phyloP scores from a whole-genome alignment of 2,888 invertebrate species.

The Meandrusa payeni region DNA sequence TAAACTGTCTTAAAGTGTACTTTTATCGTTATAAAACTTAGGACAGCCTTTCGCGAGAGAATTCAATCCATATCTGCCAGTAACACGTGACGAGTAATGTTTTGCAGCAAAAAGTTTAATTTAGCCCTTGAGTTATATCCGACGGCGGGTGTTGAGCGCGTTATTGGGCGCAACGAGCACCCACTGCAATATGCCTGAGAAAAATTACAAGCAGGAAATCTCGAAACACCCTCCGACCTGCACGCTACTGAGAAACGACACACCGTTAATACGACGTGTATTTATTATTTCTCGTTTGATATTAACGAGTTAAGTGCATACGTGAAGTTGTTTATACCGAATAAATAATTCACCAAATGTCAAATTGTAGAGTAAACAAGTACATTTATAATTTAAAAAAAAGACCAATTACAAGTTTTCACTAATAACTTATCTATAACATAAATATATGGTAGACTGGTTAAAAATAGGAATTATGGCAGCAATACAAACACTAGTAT shows the following conservation, averaged over 20 bases:
- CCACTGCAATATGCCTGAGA: constrained; percentile 57
- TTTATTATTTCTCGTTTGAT: constrained; percentile 2
- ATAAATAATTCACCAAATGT: too few relatives aligned
- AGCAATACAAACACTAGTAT: background rate
- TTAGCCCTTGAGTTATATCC: constrained; percentile 57
- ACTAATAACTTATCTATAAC: too few relatives aligned
- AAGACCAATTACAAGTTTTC: too few relatives aligned
- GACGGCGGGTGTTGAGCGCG: constrained; percentile 49
- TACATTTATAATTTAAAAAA: too few relatives aligned
- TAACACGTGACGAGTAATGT: constrained; percentile 55
- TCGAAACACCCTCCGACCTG: constrained; percentile 51
- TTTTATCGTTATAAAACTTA: too few relatives aligned
- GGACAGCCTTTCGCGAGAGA: too few relatives aligned
- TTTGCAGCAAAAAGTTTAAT: constrained; percentile 62
- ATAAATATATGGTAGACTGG: too few relatives aligned
- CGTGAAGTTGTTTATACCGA: too few relatives aligned
- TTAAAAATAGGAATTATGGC: too few relatives aligned
- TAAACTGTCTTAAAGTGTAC: too few relatives aligned
- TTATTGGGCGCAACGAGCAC: constrained; percentile 45
- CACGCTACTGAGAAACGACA: constrained; percentile 22
- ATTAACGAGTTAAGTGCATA: too few relatives aligned
- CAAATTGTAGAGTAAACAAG: too few relatives aligned
- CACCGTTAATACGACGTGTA: constrained; percentile 14
- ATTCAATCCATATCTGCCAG: constrained; percentile 33
- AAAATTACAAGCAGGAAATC: constrained; percentile 66